Evolutionary conservation across 2,797 vertebrate species (phyloP).

Genomic region (Todus mexicanus): DNA sequence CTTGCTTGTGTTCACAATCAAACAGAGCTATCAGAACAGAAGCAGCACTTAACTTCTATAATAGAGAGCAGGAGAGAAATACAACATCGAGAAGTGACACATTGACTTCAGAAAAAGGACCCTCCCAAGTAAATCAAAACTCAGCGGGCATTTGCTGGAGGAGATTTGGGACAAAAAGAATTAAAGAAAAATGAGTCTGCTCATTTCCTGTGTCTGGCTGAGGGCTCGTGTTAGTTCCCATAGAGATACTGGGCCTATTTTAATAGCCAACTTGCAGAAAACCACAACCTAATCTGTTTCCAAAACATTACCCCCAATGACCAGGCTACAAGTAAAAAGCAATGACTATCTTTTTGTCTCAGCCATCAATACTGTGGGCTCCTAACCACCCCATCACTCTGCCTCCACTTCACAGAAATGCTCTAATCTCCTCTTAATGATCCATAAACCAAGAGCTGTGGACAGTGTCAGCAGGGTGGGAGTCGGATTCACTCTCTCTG

Average conservation of each 20-base stretch:
- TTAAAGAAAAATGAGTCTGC: not conserved
- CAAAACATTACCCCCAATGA: not conserved
- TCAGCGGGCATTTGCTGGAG: not conserved
- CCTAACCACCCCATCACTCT: not conserved
- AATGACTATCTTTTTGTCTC: not conserved
- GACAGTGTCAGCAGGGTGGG: not conserved
- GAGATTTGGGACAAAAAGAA: not conserved
- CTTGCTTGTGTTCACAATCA: not conserved
- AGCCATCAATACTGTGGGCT: not conserved
- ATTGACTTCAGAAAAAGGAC: not conserved
- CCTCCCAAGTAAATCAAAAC: not conserved
- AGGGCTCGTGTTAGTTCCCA: not conserved
- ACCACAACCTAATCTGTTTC: not conserved
- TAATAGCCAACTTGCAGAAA: not conserved
- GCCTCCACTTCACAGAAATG: not conserved
- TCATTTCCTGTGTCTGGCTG: not conserved
- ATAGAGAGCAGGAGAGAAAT: not conserved
- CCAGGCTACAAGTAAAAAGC: not conserved
- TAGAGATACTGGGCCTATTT: not conserved
- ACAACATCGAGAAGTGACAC: not conserved
- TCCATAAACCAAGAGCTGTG: not conserved
- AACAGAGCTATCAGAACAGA: not conserved
- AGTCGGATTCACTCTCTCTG: not conserved
- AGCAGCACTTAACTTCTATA: not conserved
- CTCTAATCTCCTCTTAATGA: not conserved